Evolutionary conservation across 2,888 invertebrate genomes (phyloP), one percentile per base, ranked within the genome.

Genomic region (Orthosia cruda): DNA sequence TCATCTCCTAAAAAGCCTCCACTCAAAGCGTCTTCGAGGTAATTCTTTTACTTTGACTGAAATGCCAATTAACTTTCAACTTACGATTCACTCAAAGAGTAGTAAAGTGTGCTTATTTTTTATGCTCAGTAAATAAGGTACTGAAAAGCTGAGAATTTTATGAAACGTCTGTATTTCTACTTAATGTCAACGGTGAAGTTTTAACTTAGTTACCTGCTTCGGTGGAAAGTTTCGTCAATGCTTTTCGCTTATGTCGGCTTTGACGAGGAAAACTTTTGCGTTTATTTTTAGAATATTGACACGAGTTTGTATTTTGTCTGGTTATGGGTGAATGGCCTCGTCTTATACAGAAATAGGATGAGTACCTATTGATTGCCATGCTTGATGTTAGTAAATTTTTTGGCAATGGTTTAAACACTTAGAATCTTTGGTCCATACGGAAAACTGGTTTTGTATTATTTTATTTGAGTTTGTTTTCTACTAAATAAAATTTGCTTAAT

Each of bases 121-220:
- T 58, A 55, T 83, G 65, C 54, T 61, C 54, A 63, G 74, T 81
- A 74, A 83, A 66, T 58, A 80, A 66, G 55, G 65, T 40, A 59
- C 52, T 50, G 40, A 77, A 57, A 32, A 26, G 32, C 18, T 71
- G 83, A 77, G 52, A 47, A 70, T 71, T 82, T 69, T 59, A 65
- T 77, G 50, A 69, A 83, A 55, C 32, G 57, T 73, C 71, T 68
- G 52, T 77, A 71, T 71, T 47, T 66, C 49, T 54, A 65, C 26
- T 52, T 72, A 63, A 70, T 67, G 63, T 67, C 58, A 59, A 72
- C 66, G 59, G 15, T 49, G 58, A 78, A 79, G 58, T 83, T 83
- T 78, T 69, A 83, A 85, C 74, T 69, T 63, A 85, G 68, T 85
- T 83, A 78, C 71, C 64, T 65, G 66, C 47, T 67, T 52, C 63